Base-by-base conservation (phyloP, 1,140 invertebrate species). In the Aethina tumida region DNA sequence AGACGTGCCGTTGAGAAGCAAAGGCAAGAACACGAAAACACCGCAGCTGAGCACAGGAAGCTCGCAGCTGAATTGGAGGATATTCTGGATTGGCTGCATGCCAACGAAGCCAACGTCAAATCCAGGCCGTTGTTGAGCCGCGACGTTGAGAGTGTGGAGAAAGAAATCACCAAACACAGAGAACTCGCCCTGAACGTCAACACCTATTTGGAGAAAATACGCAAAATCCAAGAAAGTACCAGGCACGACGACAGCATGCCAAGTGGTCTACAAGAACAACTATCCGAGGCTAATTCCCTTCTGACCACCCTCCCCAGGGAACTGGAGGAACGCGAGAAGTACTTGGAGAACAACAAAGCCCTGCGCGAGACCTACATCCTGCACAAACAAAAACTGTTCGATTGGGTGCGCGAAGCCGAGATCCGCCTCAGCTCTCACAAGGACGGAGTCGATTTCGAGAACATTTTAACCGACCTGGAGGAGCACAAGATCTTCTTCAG, bases 401-500 rank as follows among this genome's bases (percentile, higher is more conserved):
- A 73, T 20, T 97, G 91, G 91, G 75, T 92, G 0, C 75, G 79
- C 42, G 84, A 90, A 50, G 88, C 89, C 2, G 79, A 84, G 43
- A 73, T 80, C 31, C 69, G 82, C 14, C 56, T 95, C 5, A 73
- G 81, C 43, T 77, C 78, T 46, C 75, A 80, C 39, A 83, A 86
- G 52, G 77, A 83, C 44, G 89, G 87, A 22, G 77, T 89, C 14
- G 85, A 95, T 57, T 92, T 89, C 58, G 81, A 87, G 49, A 89
- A 84, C 47, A 77, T 92, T 4, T 65, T 81, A 14, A 68, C 73
- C 5, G 84, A 91, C 53, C 65, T 95, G 7, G 80, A 88, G 56
- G 83, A 93, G 49, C 86, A 91, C 53, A 86, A 87, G 62, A 74
- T 76, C 15, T 90, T 84, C 68, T 88, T 90, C 52, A 80, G 77